phyloP scores from a whole-genome alignment of 2,888 invertebrate species.

The Entomobrya proxima region DNA sequence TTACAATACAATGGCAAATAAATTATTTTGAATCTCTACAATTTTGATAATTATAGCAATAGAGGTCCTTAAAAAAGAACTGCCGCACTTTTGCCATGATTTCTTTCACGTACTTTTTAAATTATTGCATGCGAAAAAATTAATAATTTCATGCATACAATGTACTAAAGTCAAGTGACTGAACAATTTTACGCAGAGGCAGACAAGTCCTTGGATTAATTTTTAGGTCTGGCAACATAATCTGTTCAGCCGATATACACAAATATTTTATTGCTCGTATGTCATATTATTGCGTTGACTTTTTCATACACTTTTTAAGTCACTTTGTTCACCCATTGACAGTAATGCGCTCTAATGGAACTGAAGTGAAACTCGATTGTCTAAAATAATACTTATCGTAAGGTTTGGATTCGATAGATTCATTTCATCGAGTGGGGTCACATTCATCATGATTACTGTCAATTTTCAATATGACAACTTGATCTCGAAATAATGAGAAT shows the following conservation, averaged over 20 bases:
- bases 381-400: not conserved
- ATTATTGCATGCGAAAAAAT: not conserved
- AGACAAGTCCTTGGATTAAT: not conserved
- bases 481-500: not conserved
- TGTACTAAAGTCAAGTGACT: no score
- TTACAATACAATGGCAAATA: slow-evolving; percentile 28
- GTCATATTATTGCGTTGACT: no score
- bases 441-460: no score
- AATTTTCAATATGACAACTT: not conserved
- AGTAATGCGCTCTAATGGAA: not conserved
- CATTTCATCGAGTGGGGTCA: no score
- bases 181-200: not conserved
- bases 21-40: slow-evolving; percentile 29
- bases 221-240: no score
- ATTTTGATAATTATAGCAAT: slow-evolving; percentile 45
- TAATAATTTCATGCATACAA: not conserved
- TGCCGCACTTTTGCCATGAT: not conserved
- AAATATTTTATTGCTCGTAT: not conserved
- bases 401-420: no score
- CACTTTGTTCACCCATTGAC: not conserved
- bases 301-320: no score
- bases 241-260: no score
- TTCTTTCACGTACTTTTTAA: not conserved
- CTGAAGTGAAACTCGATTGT: not conserved
- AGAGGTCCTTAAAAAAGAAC: not conserved